Conservation (phyloP, 2,797 vertebrate species). For the Macropus fuliginosus region DNA sequence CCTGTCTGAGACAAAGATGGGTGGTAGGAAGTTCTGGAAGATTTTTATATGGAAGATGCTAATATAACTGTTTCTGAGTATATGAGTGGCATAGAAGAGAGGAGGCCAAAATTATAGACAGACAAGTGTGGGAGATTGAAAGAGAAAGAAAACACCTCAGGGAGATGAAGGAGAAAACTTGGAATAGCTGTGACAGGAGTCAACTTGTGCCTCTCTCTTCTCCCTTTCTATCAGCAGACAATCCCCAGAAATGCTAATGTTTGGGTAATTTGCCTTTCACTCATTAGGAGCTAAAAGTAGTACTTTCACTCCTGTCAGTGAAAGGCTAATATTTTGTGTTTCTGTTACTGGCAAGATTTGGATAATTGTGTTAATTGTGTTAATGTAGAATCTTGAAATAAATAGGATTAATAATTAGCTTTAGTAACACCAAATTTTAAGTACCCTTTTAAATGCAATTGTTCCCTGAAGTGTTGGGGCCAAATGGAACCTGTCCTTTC, state of each 20-base stretch:
- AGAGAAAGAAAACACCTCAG: not conserved
- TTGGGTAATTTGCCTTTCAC: conserved; percentile 34
- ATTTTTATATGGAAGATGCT: not conserved
- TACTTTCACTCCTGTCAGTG: not conserved
- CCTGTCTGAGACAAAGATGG: not conserved
- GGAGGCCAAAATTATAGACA: not conserved
- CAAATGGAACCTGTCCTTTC: not conserved
- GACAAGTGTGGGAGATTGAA: not conserved
- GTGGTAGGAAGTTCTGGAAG: not conserved
- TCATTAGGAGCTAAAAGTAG: conserved; percentile 40
- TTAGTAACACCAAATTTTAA: conserved; percentile 17
- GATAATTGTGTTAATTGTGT: conserved; percentile 22
- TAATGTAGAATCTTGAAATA: conserved; percentile 59
- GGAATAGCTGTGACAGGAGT: not conserved
- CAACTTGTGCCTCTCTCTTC: not conserved
- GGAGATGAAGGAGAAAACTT: not conserved
- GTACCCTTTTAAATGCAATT: conserved; percentile 8
- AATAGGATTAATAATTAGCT: conserved; percentile 52
- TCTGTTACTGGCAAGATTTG: conserved; percentile 34
- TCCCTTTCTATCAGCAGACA: not conserved
- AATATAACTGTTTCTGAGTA: not conserved
- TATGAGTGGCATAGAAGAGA: not conserved
- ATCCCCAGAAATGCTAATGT: not conserved
- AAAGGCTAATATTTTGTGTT: conserved; percentile 51
- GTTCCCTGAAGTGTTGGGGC: not conserved